Conservation (phyloP, 2,888 invertebrate genomes). For the Noctua janthe region DNA sequence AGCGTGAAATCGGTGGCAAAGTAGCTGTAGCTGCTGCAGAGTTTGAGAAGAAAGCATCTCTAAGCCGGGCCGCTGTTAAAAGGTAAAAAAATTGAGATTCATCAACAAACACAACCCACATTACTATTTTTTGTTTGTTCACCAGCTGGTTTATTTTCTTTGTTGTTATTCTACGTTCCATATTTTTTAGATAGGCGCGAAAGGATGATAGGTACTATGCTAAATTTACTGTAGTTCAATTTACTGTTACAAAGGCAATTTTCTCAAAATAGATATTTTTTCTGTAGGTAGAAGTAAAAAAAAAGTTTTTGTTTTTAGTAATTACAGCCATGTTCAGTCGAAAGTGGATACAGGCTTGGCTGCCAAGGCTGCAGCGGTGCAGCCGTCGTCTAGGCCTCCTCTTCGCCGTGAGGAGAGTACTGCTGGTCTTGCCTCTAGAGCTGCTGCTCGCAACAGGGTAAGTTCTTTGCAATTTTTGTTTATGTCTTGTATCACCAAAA, state of each 20-base stretch:
- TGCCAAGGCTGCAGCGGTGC: constrained; percentile 69
- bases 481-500: not conserved
- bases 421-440: constrained; percentile 80
- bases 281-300: constrained; percentile 54
- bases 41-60: constrained; percentile 82
- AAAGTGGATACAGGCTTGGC: constrained; percentile 86
- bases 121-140: constrained; percentile 6
- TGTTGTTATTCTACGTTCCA: constrained; percentile 14
- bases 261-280: not conserved
- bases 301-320: constrained; percentile 70
- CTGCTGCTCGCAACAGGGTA: constrained; percentile 80
- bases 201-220: too few species aligned
- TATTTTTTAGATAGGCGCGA: not conserved
- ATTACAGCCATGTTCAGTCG: constrained; percentile 87
- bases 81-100: constrained; percentile 70
- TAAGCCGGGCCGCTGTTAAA: constrained; percentile 72
- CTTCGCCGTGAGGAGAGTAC: constrained; percentile 87
- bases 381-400: constrained; percentile 79
- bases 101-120: constrained; percentile 11
- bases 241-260: too few species aligned
- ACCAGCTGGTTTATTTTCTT: constrained; percentile 28
- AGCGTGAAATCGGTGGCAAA: constrained; percentile 81
- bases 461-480: constrained; percentile 1
- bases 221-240: not conserved
- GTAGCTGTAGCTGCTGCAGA: constrained; percentile 80